Percentiles rank a stretch among this genome's conserved stretches.
These are phyloP conservation scores for Panulirus ornatus DNA, from an alignment of 1,140 invertebrate genomes.

Conservation along the genomic window DNA sequence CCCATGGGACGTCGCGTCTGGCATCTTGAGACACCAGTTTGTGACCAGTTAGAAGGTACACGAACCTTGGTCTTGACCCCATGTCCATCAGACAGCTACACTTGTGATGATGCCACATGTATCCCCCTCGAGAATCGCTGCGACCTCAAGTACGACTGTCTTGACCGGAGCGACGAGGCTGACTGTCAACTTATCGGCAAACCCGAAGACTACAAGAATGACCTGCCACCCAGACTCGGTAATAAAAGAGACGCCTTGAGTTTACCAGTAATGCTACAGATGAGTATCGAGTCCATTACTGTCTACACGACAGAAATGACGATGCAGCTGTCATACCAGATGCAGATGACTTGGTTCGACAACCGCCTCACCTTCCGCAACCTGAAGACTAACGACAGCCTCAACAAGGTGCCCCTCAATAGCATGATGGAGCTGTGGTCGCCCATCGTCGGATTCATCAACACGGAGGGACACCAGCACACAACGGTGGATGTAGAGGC, in stretches of 20 bases:
- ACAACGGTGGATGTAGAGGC: neutral
- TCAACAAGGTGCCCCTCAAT: conserved; percentile 44
- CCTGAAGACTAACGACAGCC: conserved; percentile 48
- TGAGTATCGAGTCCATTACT: conserved; percentile 48
- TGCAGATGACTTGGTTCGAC: conserved; percentile 64
- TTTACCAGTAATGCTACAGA: neutral
- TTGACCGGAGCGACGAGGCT: conserved; percentile 61
- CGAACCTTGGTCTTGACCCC: conserved; percentile 12
- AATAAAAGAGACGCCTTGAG: neutral
- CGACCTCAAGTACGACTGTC: conserved; percentile 72
- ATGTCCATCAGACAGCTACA: conserved; percentile 38
- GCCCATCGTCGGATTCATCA: conserved; percentile 45
- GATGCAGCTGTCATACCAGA: conserved; percentile 55
- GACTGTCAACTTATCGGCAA: conserved; percentile 48
- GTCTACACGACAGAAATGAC: conserved; percentile 59
- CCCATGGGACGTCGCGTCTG: conserved; percentile 27
- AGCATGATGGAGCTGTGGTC: conserved; percentile 49
- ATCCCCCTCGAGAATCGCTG: conserved; percentile 50
- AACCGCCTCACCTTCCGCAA: conserved; percentile 58
- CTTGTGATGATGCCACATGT: conserved; percentile 64
- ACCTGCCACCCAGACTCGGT: conserved; percentile 30
- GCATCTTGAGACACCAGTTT: conserved; percentile 40
- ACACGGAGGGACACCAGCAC: conserved; percentile 4
- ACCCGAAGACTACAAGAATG: conserved; percentile 45
- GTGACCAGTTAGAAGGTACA: conserved; percentile 17